Percentiles rank a stretch among this genome's conserved stretches.
Evolutionary conservation across 1,140 invertebrate genomes (phyloP).

Genomic region (Mactra quadrangularis): DNA sequence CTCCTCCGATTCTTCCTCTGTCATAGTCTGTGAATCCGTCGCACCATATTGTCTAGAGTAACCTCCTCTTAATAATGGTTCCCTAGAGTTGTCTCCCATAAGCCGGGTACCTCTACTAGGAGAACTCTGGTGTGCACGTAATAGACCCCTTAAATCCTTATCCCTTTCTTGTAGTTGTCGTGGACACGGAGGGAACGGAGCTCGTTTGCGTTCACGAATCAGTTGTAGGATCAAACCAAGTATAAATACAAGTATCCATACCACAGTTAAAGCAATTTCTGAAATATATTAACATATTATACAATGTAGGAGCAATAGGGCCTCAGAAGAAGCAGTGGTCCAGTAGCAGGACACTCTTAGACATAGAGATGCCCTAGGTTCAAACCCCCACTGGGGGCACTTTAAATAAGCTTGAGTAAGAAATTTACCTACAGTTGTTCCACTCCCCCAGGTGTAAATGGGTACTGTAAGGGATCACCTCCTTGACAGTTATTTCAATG

Average conservation of each 20-base stretch:
- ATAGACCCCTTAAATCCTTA: conserved; percentile 5
- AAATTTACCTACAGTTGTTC: too few relatives aligned
- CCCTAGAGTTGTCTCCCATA: conserved; percentile 25
- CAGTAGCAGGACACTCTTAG: too few relatives aligned
- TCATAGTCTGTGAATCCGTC: neutral
- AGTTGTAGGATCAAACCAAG: conserved; percentile 33
- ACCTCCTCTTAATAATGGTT: conserved; percentile 40
- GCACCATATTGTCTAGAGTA: conserved; percentile 30
- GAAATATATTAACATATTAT: conserved; percentile 6
- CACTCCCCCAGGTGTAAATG: too few relatives aligned
- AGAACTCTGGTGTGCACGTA: neutral
- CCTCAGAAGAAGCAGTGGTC: too few relatives aligned
- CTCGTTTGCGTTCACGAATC: conserved; percentile 35
- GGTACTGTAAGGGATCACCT: too few relatives aligned
- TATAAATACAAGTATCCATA: conserved; percentile 18
- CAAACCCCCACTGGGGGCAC: too few relatives aligned
- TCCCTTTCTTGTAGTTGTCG: conserved; percentile 3
- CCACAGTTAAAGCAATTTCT: conserved; percentile 31
- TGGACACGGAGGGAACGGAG: conserved; percentile 50
- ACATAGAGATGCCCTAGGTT: too few relatives aligned
- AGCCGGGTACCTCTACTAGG: conserved; percentile 21
- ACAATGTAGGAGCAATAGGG: too few relatives aligned
- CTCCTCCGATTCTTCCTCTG: neutral
- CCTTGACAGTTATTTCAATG: too few relatives aligned
- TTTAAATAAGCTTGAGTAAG: too few relatives aligned